Base-by-base conservation (phyloP, 1,140 invertebrate genomes). In the Plodia interpunctella region DNA sequence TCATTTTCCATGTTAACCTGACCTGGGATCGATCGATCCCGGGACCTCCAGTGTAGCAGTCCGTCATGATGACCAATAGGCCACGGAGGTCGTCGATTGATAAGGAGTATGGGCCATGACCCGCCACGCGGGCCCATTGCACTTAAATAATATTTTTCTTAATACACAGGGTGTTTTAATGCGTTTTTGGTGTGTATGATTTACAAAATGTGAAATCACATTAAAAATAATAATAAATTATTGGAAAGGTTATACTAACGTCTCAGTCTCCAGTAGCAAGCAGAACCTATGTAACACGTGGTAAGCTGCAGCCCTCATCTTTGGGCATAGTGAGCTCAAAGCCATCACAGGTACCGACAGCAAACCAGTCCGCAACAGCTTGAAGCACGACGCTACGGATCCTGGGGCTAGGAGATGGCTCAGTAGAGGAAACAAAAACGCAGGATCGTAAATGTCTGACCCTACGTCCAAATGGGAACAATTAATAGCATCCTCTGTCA, bases 381-480 rank as follows among this genome's bases (percentile, higher is more conserved):
- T 93, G 60, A 93, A 91, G 68, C 92, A 93, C 0, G 92, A 90
- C 10, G 95, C 91, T 5, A 92, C 83, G 49, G 93, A 93, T 64
- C 93, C 92, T 4, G 94, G 93, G 13, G 90, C 85, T 44, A 95
- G 72, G 15, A 95, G 78, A 62, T 92, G 90, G 65, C 90, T 92
- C 59, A 95, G 90, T 17, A 96, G 76, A 5, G 94, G 93, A 55
- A 96, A 88, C 59, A 95, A 83, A 77, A 96, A 96, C 51, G 92
- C 90, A 1, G 95, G 93, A 80, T 96, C 95, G 66, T 96, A 96
- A 28, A 94, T 80, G 8, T 74, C 74, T 15, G 74, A 65, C 59
- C 80, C 72, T 5, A 66, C 53, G 17, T 78, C 73, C 5, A 61
- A 6, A 57, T 86, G 78, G 2, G 76, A 78, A 1, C 63, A 8